Evolutionary conservation across 2,888 invertebrate species (phyloP).

Genomic region (Timandra comae): DNA sequence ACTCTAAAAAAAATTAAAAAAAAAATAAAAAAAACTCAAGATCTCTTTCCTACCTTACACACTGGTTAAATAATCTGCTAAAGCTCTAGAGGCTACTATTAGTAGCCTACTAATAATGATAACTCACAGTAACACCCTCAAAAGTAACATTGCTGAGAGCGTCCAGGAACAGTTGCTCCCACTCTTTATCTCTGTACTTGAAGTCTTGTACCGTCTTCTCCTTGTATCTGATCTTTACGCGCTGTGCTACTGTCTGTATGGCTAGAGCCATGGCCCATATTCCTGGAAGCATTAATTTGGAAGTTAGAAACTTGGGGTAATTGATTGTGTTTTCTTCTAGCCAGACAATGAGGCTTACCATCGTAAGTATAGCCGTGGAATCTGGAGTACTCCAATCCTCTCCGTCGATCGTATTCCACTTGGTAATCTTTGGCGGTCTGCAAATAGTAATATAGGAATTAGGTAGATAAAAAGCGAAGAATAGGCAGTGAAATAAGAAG

Average conservation of each 20-base stretch:
- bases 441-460: too few relatives aligned
- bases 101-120: too few relatives aligned
- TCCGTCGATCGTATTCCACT: conserved; percentile 87
- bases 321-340: too few relatives aligned
- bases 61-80: too few relatives aligned
- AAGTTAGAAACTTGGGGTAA: too few relatives aligned
- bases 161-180: conserved; percentile 91
- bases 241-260: conserved; percentile 91
- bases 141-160: conserved; percentile 95
- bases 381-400: conserved; percentile 90
- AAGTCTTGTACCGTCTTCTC: conserved; percentile 90
- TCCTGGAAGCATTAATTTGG: conserved; percentile 55
- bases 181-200: conserved; percentile 88
- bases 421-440: conserved; percentile 94
- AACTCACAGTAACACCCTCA: conserved; percentile 90
- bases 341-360: conserved; percentile 65
- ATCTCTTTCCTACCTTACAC: too few relatives aligned
- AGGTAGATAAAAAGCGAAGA: too few relatives aligned
- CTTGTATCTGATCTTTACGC: conserved; percentile 81
- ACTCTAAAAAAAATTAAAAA: too few relatives aligned
- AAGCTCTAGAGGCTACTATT: too few relatives aligned
- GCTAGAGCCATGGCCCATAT: conserved; percentile 98
- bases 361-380: conserved; percentile 99
- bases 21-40: too few relatives aligned
- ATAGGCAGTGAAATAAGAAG: too few relatives aligned